Evolutionary conservation across 2,888 invertebrate genomes (phyloP).

Genomic region (Pyrrhia umbra): DNA sequence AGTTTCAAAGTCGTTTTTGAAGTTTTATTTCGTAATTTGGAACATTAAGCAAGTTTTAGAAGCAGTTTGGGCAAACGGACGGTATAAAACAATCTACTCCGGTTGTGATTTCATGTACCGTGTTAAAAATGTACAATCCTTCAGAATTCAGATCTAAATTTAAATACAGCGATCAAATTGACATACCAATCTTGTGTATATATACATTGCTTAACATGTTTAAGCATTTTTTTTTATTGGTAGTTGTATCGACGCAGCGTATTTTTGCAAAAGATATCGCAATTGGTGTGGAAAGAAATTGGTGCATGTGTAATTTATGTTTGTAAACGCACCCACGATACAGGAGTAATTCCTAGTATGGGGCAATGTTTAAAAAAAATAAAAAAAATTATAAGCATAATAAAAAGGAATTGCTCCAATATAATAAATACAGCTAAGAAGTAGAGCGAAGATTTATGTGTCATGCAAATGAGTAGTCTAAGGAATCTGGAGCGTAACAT

Average conservation of each 20-base stretch:
- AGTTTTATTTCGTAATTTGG: slow-evolving; percentile 18
- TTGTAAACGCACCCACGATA: too few relatives aligned
- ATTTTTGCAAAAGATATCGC: too few relatives aligned
- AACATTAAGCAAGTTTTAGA: background rate
- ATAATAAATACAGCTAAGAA: slow-evolving; percentile 10
- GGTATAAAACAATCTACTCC: background rate
- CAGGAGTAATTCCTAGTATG: too few relatives aligned
- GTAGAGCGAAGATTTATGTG: slow-evolving; percentile 20
- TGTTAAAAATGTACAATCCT: background rate
- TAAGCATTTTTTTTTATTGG: too few relatives aligned
- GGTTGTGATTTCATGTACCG: background rate
- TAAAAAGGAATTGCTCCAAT: background rate
- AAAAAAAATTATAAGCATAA: background rate
- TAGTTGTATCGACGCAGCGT: too few relatives aligned
- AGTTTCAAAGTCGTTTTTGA: slow-evolving; percentile 7
- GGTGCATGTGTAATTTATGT: too few relatives aligned
- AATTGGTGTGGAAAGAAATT: too few relatives aligned
- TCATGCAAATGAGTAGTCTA: slow-evolving; percentile 32
- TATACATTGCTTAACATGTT: too few relatives aligned
- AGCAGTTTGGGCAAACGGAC: background rate
- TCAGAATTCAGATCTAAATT: background rate
- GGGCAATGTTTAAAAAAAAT: too few relatives aligned
- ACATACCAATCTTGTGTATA: too few relatives aligned
- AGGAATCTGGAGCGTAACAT: slow-evolving; percentile 29
- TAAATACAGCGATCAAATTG: background rate